Percentiles rank a stretch among this genome's conserved stretches.
These are phyloP conservation scores for Dromius quadrimaculatus DNA, from an alignment of 2,888 invertebrate genomes.

Conservation along the genomic window DNA sequence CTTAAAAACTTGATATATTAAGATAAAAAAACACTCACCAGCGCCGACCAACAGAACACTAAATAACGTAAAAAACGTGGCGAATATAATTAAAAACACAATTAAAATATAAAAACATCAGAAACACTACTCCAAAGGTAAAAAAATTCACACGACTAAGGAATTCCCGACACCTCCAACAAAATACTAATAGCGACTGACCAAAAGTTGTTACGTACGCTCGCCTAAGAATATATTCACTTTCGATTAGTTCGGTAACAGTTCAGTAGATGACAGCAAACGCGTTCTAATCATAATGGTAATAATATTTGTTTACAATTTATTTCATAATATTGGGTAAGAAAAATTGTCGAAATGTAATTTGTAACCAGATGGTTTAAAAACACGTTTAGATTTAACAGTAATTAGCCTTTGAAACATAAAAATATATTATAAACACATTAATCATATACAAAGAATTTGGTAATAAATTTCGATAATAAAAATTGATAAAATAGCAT, in stretches of 20 bases:
- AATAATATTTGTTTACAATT: background rate
- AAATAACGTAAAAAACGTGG: slow-evolving; percentile 41
- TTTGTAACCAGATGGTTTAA: too few relatives aligned
- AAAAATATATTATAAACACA: too few relatives aligned
- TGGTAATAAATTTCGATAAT: too few relatives aligned
- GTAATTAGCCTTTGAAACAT: too few relatives aligned
- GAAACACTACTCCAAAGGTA: background rate
- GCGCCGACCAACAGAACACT: slow-evolving; percentile 44
- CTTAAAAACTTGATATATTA: too few relatives aligned
- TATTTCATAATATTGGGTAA: too few relatives aligned
- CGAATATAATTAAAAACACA: slow-evolving; percentile 34
- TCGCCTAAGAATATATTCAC: slow-evolving; percentile 37
- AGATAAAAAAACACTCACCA: slow-evolving; percentile 33
- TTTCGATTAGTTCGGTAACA: slow-evolving; percentile 25
- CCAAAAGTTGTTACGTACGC: slow-evolving; percentile 40
- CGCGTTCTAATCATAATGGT: too few relatives aligned
- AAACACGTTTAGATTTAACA: too few relatives aligned
- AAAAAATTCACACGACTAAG: slow-evolving; percentile 20
- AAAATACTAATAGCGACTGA: slow-evolving; percentile 42
- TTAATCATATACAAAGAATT: too few relatives aligned
- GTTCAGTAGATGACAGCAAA: slow-evolving; percentile 17
- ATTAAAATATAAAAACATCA: slow-evolving; percentile 19
- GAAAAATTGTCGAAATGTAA: too few relatives aligned
- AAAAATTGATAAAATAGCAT: too few relatives aligned
- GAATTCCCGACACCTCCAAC: slow-evolving; percentile 27